These are phyloP conservation scores for Microtus montanus DNA, from an alignment of 2,113 vertebrate species.

Conservation along the genomic window DNA sequence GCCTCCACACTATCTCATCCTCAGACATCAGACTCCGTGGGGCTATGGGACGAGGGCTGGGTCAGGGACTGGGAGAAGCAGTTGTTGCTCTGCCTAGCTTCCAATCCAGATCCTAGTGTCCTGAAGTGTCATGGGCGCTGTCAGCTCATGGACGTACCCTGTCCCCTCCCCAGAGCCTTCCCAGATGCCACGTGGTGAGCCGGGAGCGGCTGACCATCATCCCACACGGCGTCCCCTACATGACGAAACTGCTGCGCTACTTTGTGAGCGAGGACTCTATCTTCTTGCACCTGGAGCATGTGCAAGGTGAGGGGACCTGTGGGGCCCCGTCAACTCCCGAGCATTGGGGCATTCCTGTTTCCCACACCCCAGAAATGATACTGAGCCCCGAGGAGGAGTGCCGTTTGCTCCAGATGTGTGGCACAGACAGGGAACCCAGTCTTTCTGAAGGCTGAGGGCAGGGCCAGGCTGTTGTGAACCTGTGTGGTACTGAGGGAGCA, in stretches of 20 bases:
- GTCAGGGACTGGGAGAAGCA: neutral
- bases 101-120: neutral
- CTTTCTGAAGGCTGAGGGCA: neutral
- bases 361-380: neutral
- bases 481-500: neutral
- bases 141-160: neutral
- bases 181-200: conserved; percentile 92
- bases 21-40: neutral
- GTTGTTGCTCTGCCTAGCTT: neutral
- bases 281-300: conserved; percentile 94
- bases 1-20: neutral
- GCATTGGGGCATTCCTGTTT: neutral
- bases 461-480: neutral
- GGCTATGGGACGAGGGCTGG: neutral
- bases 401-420: neutral
- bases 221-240: conserved; percentile 96
- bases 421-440: neutral
- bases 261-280: conserved; percentile 95
- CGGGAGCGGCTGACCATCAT: conserved; percentile 94
- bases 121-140: neutral
- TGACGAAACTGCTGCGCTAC: conserved; percentile 95
- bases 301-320: conserved; percentile 89
- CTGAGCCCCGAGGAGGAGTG: neutral
- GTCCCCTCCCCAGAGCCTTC: conserved; percentile 88
- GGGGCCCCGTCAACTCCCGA: neutral